Evolutionary conservation across 2,113 vertebrate genomes (phyloP), one percentile per base, ranked within the genome.

Genomic region (Pseudopipra pipra): DNA sequence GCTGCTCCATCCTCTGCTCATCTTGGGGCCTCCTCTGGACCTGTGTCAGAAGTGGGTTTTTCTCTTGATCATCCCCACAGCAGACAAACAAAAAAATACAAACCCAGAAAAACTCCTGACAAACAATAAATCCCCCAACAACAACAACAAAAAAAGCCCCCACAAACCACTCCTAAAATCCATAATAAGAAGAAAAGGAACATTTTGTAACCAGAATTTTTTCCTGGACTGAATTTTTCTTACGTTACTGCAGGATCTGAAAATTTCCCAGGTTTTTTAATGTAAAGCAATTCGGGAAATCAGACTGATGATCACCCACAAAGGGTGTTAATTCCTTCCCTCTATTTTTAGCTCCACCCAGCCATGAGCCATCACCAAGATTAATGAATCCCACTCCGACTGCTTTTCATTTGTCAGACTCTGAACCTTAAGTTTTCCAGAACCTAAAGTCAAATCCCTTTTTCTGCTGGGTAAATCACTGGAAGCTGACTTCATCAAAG

Each of bases 311-410:
- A 74, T 77, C 88, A 83, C 37, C 49, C 51, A 76, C 37, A 87
- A 58, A 80, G 74, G 33, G 74, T 90, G 41, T 65, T 93, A 84
- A 87, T 90, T 93, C 89, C n/a, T 78, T 78, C 80, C 37, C 51
- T 89, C 75, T 93, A 88, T 95, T 96, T 97, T 97, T 96, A 96
- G 94, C 96, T 92, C 87, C 59, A 87, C 24, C 68, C 87, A 93
- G 82, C 92, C 33, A 24, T 4, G 49, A 95, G 87, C 81, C 15
- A 3, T 95, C 83, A 35, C 88, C 78, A 67, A 93, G 49, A 93
- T 95, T 93, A 84, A 97, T 94, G 55, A 95, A 93, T 66, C n/a
- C 54, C 44, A 39, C 30, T 87, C 59, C 76, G 71, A 92, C 82
- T 70, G 43, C 63, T 89, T 97, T 84, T 91, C 87, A 76, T 46